A percentile compares a stretch with the other conserved stretches of the same genome.
Conservation (phyloP, 2,797 vertebrate species). For the Falco concolor region DNA sequence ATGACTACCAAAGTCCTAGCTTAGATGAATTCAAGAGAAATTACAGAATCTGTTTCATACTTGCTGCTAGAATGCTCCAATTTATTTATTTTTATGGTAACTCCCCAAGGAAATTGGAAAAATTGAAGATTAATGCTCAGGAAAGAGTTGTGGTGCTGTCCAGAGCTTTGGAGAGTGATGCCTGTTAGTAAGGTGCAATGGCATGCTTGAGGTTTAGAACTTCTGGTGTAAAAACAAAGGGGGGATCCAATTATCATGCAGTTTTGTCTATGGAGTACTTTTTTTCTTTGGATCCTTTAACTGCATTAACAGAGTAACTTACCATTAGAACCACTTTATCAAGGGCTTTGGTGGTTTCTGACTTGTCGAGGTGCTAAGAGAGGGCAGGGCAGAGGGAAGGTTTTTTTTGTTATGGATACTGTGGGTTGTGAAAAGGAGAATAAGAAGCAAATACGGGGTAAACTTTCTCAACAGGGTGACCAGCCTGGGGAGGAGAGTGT, state of each 20-base stretch:
- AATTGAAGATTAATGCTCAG: not conserved
- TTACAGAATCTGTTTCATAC: not conserved
- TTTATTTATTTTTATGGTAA: not conserved
- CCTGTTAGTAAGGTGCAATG: not conserved
- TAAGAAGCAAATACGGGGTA: not conserved
- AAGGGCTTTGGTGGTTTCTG: not conserved
- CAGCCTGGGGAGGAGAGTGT: not conserved
- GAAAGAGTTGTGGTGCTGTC: not conserved
- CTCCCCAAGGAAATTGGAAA: not conserved
- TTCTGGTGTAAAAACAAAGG: not conserved
- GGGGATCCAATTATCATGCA: not conserved
- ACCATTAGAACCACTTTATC: not conserved
- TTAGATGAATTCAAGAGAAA: not conserved
- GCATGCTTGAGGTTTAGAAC: not conserved
- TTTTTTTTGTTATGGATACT: not conserved
- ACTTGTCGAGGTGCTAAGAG: not conserved
- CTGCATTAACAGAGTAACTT: not conserved
- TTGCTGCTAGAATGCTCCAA: not conserved
- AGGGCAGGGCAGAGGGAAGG: no score
- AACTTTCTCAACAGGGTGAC: not conserved
- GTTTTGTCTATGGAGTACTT: not conserved
- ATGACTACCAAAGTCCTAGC: not conserved
- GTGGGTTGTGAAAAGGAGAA: not conserved
- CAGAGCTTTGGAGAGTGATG: not conserved
- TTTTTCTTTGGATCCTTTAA: not conserved